A percentile compares a stretch with the other conserved stretches of the same genome.
Evolutionary conservation across 1,140 invertebrate genomes (phyloP).

Genomic region (Bicyclus anynana): DNA sequence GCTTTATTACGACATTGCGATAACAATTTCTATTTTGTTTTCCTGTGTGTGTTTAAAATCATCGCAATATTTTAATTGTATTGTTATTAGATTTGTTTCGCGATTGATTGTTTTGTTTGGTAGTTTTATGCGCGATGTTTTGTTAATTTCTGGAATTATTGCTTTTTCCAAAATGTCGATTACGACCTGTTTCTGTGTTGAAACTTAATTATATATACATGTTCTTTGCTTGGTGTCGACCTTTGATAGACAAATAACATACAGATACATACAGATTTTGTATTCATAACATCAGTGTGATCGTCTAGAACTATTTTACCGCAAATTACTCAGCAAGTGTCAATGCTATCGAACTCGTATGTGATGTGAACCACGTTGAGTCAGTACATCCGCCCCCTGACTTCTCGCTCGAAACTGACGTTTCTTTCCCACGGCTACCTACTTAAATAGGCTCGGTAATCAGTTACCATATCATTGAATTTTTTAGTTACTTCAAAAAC

Average conservation of each 20-base stretch:
- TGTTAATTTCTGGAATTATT: too few species aligned
- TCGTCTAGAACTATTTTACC: not conserved
- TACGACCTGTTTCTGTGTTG: too few species aligned
- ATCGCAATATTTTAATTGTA: not conserved
- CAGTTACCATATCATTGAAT: slow-evolving; percentile 21
- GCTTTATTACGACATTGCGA: slow-evolving; percentile 65
- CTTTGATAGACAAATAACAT: too few species aligned
- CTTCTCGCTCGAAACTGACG: slow-evolving; percentile 42
- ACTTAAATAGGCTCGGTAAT: slow-evolving; percentile 32
- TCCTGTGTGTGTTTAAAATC: not conserved
- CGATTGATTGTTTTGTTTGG: not conserved
- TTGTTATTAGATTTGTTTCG: not conserved
- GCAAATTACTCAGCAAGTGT: not conserved
- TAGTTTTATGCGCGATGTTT: too few species aligned
- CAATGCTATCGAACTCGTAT: not conserved
- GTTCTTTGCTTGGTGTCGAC: too few species aligned
- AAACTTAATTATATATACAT: too few species aligned
- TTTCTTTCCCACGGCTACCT: slow-evolving; percentile 62
- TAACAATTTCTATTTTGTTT: slow-evolving; percentile 59
- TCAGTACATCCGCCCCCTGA: slow-evolving; percentile 53
- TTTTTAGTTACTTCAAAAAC: not conserved
- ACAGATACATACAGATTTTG: too few species aligned
- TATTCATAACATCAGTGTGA: too few species aligned
- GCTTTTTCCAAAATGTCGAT: too few species aligned
- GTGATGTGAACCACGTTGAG: slow-evolving; percentile 27